Evolutionary conservation across 2,888 invertebrate genomes (phyloP).

Genomic region (Volucella inanis): DNA sequence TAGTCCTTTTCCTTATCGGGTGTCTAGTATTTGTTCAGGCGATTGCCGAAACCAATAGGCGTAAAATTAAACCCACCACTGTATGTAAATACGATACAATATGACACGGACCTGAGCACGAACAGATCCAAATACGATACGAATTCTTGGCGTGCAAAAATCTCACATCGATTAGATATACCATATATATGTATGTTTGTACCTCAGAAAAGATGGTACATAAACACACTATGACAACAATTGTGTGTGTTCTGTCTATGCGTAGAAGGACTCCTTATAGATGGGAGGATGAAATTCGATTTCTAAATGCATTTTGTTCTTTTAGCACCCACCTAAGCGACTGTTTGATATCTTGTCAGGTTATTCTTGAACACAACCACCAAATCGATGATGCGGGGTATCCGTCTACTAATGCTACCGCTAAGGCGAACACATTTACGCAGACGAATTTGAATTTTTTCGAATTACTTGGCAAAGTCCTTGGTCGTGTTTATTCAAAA

Average conservation of each 20-base stretch:
- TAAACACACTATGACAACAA: slow-evolving; percentile 52
- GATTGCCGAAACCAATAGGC: slow-evolving; percentile 83
- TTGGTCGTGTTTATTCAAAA: slow-evolving; percentile 63
- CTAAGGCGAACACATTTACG: slow-evolving; percentile 18
- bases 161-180: slow-evolving; percentile 57
- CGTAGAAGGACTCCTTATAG: background rate
- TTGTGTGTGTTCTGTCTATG: slow-evolving; percentile 42
- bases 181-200: background rate
- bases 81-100: slow-evolving; percentile 72
- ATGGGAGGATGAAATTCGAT: slow-evolving; percentile 40
- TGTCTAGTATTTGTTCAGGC: slow-evolving; percentile 82
- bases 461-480: slow-evolving; percentile 12
- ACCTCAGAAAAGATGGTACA: slow-evolving; percentile 35
- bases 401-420: too few species aligned
- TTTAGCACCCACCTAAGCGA: slow-evolving; percentile 20
- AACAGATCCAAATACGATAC: slow-evolving; percentile 32
- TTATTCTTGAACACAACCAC: slow-evolving; percentile 56
- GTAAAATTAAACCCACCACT: slow-evolving; percentile 82
- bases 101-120: slow-evolving; percentile 30
- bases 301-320: slow-evolving; percentile 58
- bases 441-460: background rate
- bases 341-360: slow-evolving; percentile 68
- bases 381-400: background rate
- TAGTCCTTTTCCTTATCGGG: slow-evolving; percentile 56
- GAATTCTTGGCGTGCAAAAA: slow-evolving; percentile 60